Evolutionary conservation across 2,797 vertebrate species (phyloP), one percentile per base, ranked within the genome.

Genomic region (Furcifer pardalis): DNA sequence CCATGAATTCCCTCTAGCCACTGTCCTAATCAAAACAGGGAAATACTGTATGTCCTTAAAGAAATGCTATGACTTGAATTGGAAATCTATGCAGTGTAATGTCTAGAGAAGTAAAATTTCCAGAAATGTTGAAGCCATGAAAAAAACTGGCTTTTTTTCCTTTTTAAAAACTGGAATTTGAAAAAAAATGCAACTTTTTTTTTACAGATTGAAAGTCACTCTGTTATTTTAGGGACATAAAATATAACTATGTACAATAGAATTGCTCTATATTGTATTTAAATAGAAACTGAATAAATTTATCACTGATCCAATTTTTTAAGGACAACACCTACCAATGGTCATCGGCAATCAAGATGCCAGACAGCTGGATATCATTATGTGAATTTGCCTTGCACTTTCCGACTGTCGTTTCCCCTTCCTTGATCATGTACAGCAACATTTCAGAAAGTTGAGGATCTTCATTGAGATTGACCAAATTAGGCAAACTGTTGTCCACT

Each of bases 381-480:
- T 86, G 90, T 0, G 96, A 97, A 88, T 95, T 92, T 2, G 95
- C 94, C 66, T 94, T 96, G 23, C 95, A 93, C 81, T 97, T 98
- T 71, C 99, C 99, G 56, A 99, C 98, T 1, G 97, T 98, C 74
- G 98, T 99, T 82, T 92, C 93, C 56, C 98, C 98, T 94, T 98
- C 98, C 93, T 97, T 98, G 88, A 99, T 97, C 98, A 98, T 98
- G 88, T 99, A 99, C 8, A 99, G 94, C 68, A 99, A 96, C 97
- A 98, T 97, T 94, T 99, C 99, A 5, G 99, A 99, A 81, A 99
- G 96, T 94, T 99, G 99, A 65, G 98, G 98, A 89, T 99, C 99
- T 94, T 99, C 99, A 76, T 97, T 99, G 89, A 99, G 96, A 93
- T 99, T 99, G 84, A 99, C 98, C 84, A 99, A 95, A 92, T 98